phyloP scores from a whole-genome alignment of 1,140 invertebrate species.

The Dendroctonus ponderosae region DNA sequence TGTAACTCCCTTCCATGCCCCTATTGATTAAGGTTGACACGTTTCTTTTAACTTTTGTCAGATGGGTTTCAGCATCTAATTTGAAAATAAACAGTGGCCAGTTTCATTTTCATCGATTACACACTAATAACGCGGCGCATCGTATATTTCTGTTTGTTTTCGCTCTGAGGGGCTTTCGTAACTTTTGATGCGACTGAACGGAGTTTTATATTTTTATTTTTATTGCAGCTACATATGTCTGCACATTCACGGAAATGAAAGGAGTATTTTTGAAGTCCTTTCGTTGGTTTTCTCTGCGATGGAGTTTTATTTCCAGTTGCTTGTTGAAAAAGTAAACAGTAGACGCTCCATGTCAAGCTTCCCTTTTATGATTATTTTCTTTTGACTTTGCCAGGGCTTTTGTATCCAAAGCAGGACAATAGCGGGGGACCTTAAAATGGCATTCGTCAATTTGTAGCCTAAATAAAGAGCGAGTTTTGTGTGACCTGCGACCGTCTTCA shows the following conservation, averaged over 20 bases:
- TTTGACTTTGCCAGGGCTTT: neutral
- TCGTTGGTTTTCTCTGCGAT: conserved; percentile 13
- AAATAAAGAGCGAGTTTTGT: too few species aligned
- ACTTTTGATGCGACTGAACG: conserved; percentile 13
- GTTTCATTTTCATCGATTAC: conserved; percentile 9
- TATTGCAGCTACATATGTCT: conserved; percentile 19
- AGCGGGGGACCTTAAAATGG: too few species aligned
- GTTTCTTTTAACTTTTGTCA: conserved; percentile 18
- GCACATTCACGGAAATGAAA: conserved; percentile 11
- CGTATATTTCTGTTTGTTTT: conserved; percentile 6
- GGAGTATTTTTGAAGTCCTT: conserved; percentile 18
- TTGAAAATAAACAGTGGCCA: conserved; percentile 18
- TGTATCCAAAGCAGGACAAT: too few species aligned
- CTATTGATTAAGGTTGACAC: conserved; percentile 26
- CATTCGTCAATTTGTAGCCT: too few species aligned
- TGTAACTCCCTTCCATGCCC: conserved; percentile 16
- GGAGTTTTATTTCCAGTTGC: conserved; percentile 10
- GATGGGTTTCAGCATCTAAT: conserved; percentile 17
- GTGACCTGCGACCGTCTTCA: too few species aligned
- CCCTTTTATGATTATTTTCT: conserved; percentile 4
- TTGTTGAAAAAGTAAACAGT: conserved; percentile 9
- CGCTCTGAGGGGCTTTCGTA: conserved; percentile 1
- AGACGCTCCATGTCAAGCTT: conserved; percentile 6
- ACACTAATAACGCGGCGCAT: conserved; percentile 2
- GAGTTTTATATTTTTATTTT: conserved; percentile 19